Percentiles rank a stretch among this genome's conserved stretches.
Evolutionary conservation across 2,888 invertebrate species (phyloP).

Genomic region (Mythimna pallens): DNA sequence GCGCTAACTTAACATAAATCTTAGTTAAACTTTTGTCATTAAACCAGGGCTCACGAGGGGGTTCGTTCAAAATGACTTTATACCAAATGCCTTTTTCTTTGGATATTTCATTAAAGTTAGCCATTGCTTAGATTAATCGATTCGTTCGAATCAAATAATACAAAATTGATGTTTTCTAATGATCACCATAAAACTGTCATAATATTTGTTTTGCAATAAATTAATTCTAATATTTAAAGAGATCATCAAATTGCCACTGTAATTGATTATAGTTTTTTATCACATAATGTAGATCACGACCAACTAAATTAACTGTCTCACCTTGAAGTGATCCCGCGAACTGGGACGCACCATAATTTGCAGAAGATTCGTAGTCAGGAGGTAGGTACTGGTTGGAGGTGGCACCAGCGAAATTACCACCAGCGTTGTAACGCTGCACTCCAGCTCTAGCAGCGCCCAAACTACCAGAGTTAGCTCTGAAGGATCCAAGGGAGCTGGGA

Average conservation of each 20-base stretch:
- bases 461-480: slow-evolving; percentile 46
- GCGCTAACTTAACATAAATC: too few species aligned
- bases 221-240: background rate
- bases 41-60: too few species aligned
- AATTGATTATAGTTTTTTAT: background rate
- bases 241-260: background rate
- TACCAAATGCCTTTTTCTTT: too few species aligned
- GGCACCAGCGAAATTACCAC: slow-evolving; percentile 64
- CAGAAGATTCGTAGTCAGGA: slow-evolving; percentile 78
- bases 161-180: background rate
- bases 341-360: slow-evolving; percentile 59
- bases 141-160: too few species aligned
- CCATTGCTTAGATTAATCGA: too few species aligned
- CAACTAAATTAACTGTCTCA: slow-evolving; percentile 32
- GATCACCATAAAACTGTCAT: background rate
- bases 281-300: background rate
- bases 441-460: slow-evolving; percentile 52
- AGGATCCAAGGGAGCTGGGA: slow-evolving; percentile 55
- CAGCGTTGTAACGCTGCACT: slow-evolving; percentile 11
- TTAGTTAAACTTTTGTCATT: too few species aligned
- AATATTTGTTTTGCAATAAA: background rate
- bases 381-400: slow-evolving; percentile 85
- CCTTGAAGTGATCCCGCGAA: slow-evolving; percentile 65
- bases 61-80: too few species aligned
- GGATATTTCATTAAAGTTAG: too few species aligned